A percentile compares a stretch with the other conserved stretches of the same genome.
phyloP scores from a whole-genome alignment of 2,113 vertebrate genomes.

The Pollachius pollachius region DNA sequence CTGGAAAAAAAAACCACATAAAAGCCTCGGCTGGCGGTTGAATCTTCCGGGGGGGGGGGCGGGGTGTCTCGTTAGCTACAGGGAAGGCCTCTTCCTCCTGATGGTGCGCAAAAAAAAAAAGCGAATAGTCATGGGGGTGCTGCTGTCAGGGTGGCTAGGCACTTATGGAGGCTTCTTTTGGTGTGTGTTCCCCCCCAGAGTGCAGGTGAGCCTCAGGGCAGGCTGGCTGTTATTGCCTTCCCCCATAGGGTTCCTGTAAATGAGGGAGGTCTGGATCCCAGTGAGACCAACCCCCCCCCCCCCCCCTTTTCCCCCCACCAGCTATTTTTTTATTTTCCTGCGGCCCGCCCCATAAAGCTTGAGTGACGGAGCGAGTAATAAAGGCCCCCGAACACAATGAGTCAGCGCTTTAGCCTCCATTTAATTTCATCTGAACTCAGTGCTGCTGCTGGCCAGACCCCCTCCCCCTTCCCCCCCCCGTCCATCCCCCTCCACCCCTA shows the following conservation, averaged over 20 bases:
- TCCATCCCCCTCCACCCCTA: too few relatives aligned
- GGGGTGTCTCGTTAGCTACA: constrained; percentile 60
- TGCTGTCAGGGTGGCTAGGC: too few relatives aligned
- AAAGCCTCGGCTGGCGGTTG: too few relatives aligned
- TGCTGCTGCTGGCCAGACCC: constrained; percentile 12
- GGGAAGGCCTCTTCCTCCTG: constrained; percentile 47
- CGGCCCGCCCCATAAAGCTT: constrained; percentile 59
- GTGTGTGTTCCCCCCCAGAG: constrained; percentile 16
- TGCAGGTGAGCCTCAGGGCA: constrained; percentile 48
- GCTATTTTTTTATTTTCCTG: constrained; percentile 27
- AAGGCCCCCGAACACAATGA: constrained; percentile 67
- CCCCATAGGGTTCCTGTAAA: constrained; percentile 63
- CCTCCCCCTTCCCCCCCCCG: background rate
- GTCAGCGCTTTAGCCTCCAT: constrained; percentile 76
- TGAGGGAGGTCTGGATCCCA: constrained; percentile 46
- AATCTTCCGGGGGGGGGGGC: too few relatives aligned
- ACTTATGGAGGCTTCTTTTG: background rate
- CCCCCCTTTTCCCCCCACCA: constrained; percentile 30
- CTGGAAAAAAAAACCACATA: too few relatives aligned
- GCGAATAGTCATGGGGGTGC: too few relatives aligned
- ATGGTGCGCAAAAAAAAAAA: constrained; percentile 26
- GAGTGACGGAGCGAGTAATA: constrained; percentile 73
- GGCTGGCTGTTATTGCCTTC: constrained; percentile 17
- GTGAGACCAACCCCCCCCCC: background rate
- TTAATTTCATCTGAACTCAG: constrained; percentile 71